These are phyloP conservation scores for Theristicus caerulescens DNA, from an alignment of 2,113 vertebrate species.

Conservation along the genomic window DNA sequence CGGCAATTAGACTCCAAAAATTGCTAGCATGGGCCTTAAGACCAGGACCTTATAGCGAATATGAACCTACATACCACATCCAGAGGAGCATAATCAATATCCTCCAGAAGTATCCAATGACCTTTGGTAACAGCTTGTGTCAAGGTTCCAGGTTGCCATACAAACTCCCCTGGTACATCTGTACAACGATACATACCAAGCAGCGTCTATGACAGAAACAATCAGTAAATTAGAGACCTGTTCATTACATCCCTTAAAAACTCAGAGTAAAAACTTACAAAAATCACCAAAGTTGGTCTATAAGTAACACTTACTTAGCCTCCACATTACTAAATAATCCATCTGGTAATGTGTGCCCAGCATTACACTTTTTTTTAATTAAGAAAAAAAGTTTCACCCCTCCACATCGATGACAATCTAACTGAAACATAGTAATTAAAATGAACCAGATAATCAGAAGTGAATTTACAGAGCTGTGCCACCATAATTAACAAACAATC, in stretches of 20 bases:
- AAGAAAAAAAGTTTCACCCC: background rate
- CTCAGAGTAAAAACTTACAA: background rate
- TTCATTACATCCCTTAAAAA: background rate
- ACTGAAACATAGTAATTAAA: background rate
- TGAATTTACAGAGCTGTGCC: background rate
- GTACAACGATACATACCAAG: slow-evolving; percentile 97
- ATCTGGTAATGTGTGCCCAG: background rate
- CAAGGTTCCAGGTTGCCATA: slow-evolving; percentile 93
- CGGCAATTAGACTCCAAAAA: background rate
- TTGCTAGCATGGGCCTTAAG: background rate
- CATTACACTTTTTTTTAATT: background rate
- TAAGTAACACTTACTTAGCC: background rate
- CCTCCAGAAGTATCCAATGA: slow-evolving; percentile 93
- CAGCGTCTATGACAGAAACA: slow-evolving; percentile 76
- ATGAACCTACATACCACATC: slow-evolving; percentile 85
- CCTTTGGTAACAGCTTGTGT: slow-evolving; percentile 92
- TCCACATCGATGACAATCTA: background rate
- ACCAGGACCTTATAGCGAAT: background rate
- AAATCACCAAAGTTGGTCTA: accelerated
- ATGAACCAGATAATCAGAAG: background rate
- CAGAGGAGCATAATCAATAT: slow-evolving; percentile 95
- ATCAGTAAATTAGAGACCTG: background rate
- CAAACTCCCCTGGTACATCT: slow-evolving; percentile 94
- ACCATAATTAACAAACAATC: background rate
- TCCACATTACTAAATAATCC: background rate